These are phyloP conservation scores for Pseudococcus longispinus DNA, from an alignment of 2,888 invertebrate species.

Conservation along the genomic window DNA sequence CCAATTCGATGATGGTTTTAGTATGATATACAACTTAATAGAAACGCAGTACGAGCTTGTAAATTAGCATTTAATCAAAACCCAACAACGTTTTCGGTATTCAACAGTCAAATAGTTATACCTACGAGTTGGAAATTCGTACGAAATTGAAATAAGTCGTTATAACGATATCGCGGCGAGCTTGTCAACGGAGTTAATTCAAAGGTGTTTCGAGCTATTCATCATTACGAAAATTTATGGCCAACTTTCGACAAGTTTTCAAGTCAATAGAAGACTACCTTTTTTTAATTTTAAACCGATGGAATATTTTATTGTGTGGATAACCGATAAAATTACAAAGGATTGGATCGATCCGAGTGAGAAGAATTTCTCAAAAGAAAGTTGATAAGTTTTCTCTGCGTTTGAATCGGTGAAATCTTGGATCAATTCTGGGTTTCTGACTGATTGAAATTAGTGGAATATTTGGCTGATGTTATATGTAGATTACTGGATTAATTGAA, in stretches of 20 bases:
- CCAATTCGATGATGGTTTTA: conserved; percentile 3
- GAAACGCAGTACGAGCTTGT: neutral
- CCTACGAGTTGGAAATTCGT: neutral
- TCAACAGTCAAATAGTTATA: neutral
- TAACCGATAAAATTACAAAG: no score
- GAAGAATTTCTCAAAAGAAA: no score
- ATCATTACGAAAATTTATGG: neutral
- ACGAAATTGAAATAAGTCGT: neutral
- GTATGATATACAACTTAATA: neutral
- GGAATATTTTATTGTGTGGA: no score
- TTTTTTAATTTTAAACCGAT: no score
- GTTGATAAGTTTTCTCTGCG: no score
- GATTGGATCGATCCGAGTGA: no score
- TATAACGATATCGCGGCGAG: neutral
- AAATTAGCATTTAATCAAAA: conserved; percentile 28
- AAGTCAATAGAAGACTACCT: neutral
- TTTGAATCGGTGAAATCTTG: no score
- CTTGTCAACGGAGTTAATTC: neutral
- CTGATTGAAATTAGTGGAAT: no score
- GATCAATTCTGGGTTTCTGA: no score
- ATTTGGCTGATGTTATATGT: no score
- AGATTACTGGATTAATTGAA: no score
- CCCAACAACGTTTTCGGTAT: neutral
- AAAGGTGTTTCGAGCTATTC: neutral
- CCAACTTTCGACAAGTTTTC: neutral